Percentiles rank a stretch among this genome's conserved stretches.
Evolutionary conservation across 2,797 vertebrate species (phyloP).

Genomic region (Alca torda): DNA sequence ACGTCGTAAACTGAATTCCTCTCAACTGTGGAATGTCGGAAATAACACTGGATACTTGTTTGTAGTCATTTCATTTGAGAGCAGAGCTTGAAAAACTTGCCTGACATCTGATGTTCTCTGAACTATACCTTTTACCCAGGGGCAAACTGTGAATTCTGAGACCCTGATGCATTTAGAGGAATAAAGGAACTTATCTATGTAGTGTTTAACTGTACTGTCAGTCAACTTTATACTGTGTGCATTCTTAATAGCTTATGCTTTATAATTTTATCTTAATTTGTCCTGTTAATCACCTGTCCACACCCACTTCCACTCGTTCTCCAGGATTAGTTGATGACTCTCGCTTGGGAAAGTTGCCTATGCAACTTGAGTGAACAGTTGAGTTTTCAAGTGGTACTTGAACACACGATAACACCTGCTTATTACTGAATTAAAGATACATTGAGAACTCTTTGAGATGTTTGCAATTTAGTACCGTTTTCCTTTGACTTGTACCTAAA

Average conservation of each 20-base stretch:
- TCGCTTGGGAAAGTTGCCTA: not conserved
- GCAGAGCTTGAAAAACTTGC: not conserved
- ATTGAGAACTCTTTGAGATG: not conserved
- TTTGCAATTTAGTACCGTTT: not conserved
- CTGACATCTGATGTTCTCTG: not conserved
- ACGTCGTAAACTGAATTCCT: not conserved
- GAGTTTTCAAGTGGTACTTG: slow-evolving; percentile 1
- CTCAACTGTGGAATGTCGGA: not conserved
- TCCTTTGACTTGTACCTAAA: not conserved
- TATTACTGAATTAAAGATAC: not conserved
- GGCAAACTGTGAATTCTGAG: not conserved
- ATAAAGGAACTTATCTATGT: not conserved
- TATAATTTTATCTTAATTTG: not conserved
- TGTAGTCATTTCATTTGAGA: not conserved
- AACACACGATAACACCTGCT: not conserved
- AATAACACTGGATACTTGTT: not conserved
- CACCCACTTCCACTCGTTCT: not conserved
- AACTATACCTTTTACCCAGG: not conserved
- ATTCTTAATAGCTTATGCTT: not conserved
- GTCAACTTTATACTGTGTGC: not conserved
- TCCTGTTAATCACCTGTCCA: not conserved
- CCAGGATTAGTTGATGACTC: not conserved
- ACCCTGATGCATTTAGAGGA: not conserved
- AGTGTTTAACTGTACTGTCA: not conserved
- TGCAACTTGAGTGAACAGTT: not conserved